A percentile compares a stretch with the other conserved stretches of the same genome.
These are phyloP conservation scores for Ischnus inquisitorius DNA, from an alignment of 2,888 invertebrate species.

Conservation along the genomic window DNA sequence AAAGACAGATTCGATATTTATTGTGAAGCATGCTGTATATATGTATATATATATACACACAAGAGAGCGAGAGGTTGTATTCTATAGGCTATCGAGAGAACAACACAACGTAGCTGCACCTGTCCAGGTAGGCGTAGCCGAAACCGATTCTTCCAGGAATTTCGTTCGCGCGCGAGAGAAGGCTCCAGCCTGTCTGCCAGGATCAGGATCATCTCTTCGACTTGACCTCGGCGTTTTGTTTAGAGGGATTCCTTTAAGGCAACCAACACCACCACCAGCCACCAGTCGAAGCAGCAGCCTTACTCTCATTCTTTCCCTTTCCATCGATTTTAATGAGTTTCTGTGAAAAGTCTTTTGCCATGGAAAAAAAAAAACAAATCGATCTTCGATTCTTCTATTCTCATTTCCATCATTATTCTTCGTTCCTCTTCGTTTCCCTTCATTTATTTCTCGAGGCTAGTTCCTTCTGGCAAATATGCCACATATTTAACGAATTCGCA, in stretches of 20 bases:
- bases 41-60: not conserved
- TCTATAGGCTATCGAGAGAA: constrained; percentile 68
- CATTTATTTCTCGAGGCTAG: constrained; percentile 3
- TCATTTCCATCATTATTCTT: constrained; percentile 1
- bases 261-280: not conserved
- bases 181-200: constrained; percentile 84
- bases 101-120: constrained; percentile 80
- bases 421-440: not conserved
- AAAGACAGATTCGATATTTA: too few relatives aligned
- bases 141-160: constrained; percentile 81
- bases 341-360: constrained; percentile 63
- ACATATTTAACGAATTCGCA: constrained; percentile 75
- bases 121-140: constrained; percentile 83
- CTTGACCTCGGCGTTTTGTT: constrained; percentile 78
- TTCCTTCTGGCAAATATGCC: constrained; percentile 62
- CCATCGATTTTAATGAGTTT: constrained; percentile 81
- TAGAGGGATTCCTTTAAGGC: constrained; percentile 68
- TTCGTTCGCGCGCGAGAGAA: constrained; percentile 71
- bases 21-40: too few relatives aligned
- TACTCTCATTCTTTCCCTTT: constrained; percentile 28
- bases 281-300: not conserved
- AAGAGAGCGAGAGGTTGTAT: constrained; percentile 52
- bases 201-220: constrained; percentile 80
- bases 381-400: constrained; percentile 19
- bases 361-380: constrained; percentile 21